A percentile compares a stretch with the other conserved stretches of the same genome.
Evolutionary conservation across 2,797 vertebrate genomes (phyloP).

Genomic region (Pitangus sulphuratus): DNA sequence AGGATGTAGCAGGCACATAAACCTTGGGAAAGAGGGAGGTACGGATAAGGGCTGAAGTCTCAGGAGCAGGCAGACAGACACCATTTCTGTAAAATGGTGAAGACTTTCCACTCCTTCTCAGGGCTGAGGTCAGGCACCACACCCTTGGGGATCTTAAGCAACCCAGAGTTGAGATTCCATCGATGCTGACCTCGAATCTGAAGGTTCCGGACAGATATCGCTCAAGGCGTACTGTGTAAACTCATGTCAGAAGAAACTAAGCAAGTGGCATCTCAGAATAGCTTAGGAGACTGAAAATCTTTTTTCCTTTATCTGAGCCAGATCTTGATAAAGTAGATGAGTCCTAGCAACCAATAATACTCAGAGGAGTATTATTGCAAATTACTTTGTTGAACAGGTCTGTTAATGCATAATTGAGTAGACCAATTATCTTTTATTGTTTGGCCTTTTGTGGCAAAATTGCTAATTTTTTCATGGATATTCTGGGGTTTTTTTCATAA

Average conservation of each 20-base stretch:
- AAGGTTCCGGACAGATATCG: not conserved
- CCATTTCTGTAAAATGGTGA: not conserved
- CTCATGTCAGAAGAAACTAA: not conserved
- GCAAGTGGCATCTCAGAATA: not conserved
- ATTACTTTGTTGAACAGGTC: not conserved
- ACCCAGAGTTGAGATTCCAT: not conserved
- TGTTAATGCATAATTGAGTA: not conserved
- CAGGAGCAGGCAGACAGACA: not conserved
- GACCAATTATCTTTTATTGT: not conserved
- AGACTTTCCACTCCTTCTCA: not conserved
- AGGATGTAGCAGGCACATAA: not conserved
- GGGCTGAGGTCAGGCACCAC: not conserved
- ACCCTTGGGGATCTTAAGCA: not conserved
- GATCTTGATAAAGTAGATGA: not conserved
- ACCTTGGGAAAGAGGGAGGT: not conserved
- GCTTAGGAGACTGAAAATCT: not conserved
- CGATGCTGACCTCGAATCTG: not conserved
- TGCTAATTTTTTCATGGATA: not conserved
- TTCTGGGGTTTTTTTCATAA: not conserved
- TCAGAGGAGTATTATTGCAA: not conserved
- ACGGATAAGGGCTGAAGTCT: not conserved
- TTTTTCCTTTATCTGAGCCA: not conserved
- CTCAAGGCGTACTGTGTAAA: fast-evolving
- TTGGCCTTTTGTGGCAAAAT: not conserved
- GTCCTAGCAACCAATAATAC: not conserved